Conservation (phyloP, 2,113 vertebrate genomes). For the Loxodonta africana region DNA sequence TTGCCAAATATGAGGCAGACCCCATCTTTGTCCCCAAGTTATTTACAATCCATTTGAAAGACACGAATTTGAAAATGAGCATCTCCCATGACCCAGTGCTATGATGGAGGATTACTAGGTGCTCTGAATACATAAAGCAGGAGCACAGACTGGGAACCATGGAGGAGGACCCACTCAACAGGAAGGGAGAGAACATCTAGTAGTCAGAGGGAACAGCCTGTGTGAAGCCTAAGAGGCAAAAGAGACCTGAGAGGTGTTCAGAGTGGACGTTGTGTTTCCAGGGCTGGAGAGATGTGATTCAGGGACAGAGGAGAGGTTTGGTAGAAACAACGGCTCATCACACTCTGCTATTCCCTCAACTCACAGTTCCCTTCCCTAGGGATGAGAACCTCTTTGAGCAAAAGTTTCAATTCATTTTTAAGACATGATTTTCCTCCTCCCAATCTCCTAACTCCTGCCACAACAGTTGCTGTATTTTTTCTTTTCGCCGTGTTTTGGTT, state of each 20-base stretch:
- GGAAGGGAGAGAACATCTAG: not conserved
- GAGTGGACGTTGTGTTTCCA: not conserved
- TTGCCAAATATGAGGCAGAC: not conserved
- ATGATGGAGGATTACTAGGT: not conserved
- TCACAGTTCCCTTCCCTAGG: not conserved
- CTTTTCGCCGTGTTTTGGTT: no score
- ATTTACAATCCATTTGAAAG: not conserved
- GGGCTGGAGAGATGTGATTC: not conserved
- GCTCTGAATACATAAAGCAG: not conserved
- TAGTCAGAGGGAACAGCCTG: not conserved
- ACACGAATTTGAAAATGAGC: not conserved
- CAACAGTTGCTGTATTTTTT: not conserved
- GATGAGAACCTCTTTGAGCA: not conserved
- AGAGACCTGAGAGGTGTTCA: not conserved
- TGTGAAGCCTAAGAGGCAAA: no score
- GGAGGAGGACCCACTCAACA: not conserved
- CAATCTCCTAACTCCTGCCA: not conserved
- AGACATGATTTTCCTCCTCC: not conserved
- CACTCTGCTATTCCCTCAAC: not conserved
- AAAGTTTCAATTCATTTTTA: not conserved
- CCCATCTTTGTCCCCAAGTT: no score
- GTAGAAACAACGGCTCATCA: not conserved
- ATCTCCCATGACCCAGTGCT: not conserved
- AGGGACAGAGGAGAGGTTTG: not conserved
- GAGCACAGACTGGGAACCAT: not conserved